phyloP scores from a whole-genome alignment of 2,888 invertebrate species.

The Galerucella pusilla region DNA sequence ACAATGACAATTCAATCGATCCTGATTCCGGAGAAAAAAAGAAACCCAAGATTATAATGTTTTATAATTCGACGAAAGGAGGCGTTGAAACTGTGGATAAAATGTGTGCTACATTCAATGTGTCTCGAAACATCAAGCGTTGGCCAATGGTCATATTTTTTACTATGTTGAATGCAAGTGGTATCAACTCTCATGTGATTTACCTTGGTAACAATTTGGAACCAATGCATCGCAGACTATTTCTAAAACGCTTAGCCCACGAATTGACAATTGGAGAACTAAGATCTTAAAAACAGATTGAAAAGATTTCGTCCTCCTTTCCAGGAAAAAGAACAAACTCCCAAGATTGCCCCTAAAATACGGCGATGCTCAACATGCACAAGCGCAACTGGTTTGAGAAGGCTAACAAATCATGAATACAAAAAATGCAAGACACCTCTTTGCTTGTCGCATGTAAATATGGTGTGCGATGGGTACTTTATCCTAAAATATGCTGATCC shows the following conservation, averaged over 20 bases:
- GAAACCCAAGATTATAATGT: slow-evolving; percentile 49
- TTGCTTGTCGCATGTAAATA: slow-evolving; percentile 7
- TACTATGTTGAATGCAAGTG: slow-evolving; percentile 42
- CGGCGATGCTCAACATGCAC: slow-evolving; percentile 31
- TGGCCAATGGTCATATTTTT: slow-evolving; percentile 53
- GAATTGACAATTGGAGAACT: slow-evolving; percentile 32
- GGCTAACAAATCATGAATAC: slow-evolving; percentile 17
- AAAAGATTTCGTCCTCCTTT: slow-evolving; percentile 27
- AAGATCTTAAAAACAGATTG: slow-evolving; percentile 25
- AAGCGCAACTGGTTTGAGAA: slow-evolving; percentile 17
- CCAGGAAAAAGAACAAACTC: neutral
- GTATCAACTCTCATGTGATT: slow-evolving; percentile 39
- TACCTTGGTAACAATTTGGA: slow-evolving; percentile 4
- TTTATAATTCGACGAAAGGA: slow-evolving; percentile 49
- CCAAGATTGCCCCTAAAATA: slow-evolving; percentile 27
- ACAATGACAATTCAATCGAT: slow-evolving; percentile 32
- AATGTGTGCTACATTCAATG: slow-evolving; percentile 52
- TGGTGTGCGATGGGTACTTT: neutral
- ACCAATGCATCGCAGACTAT: neutral
- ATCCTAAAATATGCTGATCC: too few species aligned
- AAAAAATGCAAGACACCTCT: slow-evolving; percentile 19
- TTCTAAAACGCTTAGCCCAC: slow-evolving; percentile 21
- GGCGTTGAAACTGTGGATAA: slow-evolving; percentile 54
- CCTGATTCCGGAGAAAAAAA: slow-evolving; percentile 8
- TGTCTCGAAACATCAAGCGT: slow-evolving; percentile 46